These are phyloP conservation scores for Drosophila bocki DNA, from an alignment of 1,140 invertebrate species.

Conservation along the genomic window DNA sequence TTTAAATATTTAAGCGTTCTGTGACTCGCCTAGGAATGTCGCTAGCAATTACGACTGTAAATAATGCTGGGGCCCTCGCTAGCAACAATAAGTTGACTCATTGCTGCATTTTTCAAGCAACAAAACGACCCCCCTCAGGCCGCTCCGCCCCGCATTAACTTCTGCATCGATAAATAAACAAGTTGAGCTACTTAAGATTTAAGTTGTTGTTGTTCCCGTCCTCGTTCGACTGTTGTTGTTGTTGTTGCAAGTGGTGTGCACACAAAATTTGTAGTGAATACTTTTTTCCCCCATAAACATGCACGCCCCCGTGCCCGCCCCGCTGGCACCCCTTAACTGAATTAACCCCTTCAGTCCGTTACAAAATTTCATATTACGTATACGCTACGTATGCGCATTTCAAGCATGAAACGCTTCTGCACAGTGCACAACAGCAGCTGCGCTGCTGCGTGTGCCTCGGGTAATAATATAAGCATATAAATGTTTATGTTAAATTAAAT, in stretches of 20 bases:
- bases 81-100: constrained; percentile 41
- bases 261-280: constrained; percentile 76
- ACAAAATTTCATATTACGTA: constrained; percentile 76
- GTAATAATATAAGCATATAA: constrained; percentile 82
- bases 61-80: constrained; percentile 11
- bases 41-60: constrained; percentile 26
- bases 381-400: constrained; percentile 78
- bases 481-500: constrained; percentile 83
- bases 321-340: constrained; percentile 5
- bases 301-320: not conserved
- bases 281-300: constrained; percentile 37
- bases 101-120: constrained; percentile 39
- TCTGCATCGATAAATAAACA: constrained; percentile 83
- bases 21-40: not conserved
- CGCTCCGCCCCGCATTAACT: constrained; percentile 54
- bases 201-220: constrained; percentile 67
- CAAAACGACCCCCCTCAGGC: constrained; percentile 1
- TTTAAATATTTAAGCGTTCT: not conserved
- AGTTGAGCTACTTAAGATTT: constrained; percentile 83
- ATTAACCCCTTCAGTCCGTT: constrained; percentile 55
- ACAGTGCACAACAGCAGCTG: constrained; percentile 60
- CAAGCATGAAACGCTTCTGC: constrained; percentile 77
- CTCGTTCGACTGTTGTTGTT: constrained; percentile 50
- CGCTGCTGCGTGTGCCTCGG: constrained; percentile 54
- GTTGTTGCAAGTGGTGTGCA: constrained; percentile 62